phyloP scores from a whole-genome alignment of 2,888 invertebrate species.

The Drosophila pseudotalamancana region DNA sequence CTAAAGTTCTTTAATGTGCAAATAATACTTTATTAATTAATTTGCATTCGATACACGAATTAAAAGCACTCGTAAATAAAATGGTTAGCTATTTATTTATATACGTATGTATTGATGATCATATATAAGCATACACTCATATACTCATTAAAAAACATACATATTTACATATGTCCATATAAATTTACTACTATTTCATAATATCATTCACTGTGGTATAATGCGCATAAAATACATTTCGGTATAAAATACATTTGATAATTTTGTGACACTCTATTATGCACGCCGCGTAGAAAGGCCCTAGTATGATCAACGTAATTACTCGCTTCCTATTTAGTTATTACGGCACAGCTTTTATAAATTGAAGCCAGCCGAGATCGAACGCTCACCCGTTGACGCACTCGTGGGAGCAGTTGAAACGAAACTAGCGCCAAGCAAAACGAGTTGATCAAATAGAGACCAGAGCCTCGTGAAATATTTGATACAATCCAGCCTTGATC shows the following conservation, averaged over 20 bases:
- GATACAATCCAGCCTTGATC: slow-evolving; percentile 54
- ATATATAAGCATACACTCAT: not conserved
- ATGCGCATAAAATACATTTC: not conserved
- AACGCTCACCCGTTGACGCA: slow-evolving; percentile 32
- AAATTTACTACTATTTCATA: slow-evolving; percentile 10
- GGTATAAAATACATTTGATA: slow-evolving; percentile 7
- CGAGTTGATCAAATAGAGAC: slow-evolving; percentile 29
- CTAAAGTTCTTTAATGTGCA: slow-evolving; percentile 7
- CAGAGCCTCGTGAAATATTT: slow-evolving; percentile 36
- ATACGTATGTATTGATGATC: too few species aligned
- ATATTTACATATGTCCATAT: slow-evolving; percentile 2
- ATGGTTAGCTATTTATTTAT: not conserved
- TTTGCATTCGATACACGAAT: slow-evolving; percentile 42
- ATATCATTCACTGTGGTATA: slow-evolving; percentile 2
- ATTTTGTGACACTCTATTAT: slow-evolving; percentile 18
- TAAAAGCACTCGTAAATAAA: slow-evolving; percentile 22
- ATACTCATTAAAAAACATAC: not conserved
- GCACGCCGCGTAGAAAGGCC: slow-evolving; percentile 18
- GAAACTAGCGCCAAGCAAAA: slow-evolving; percentile 44
- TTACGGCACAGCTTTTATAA: slow-evolving; percentile 37
- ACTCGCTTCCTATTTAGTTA: slow-evolving; percentile 53
- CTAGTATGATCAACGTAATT: slow-evolving; percentile 39
- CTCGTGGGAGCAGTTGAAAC: slow-evolving; percentile 50
- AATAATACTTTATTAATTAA: slow-evolving; percentile 27
- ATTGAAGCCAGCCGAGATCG: slow-evolving; percentile 20